These are phyloP conservation scores for Caenorhabditis tropicalis DNA, from an alignment of 1,140 invertebrate species.

Conservation along the genomic window DNA sequence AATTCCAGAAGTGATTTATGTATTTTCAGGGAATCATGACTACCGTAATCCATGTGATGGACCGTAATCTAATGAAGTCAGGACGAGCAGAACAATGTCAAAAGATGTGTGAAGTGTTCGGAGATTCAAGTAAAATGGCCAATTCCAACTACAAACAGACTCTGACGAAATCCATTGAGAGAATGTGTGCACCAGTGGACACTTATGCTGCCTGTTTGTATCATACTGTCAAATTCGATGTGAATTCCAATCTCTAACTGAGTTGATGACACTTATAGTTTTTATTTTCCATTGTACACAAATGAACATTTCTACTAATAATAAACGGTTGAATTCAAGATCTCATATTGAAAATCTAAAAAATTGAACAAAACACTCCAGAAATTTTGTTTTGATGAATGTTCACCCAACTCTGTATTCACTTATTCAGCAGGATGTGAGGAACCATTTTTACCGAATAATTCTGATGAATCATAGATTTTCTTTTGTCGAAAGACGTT, in stretches of 20 bases:
- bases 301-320: background rate
- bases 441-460: too few species aligned
- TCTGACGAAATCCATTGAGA: slow-evolving; percentile 55
- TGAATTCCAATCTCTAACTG: slow-evolving; percentile 46
- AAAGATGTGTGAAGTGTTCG: slow-evolving; percentile 55
- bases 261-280: slow-evolving; percentile 18
- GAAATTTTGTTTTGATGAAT: too few species aligned
- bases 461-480: too few species aligned
- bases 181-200: slow-evolving; percentile 53
- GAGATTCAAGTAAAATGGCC: slow-evolving; percentile 11
- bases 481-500: too few species aligned
- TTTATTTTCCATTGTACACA: background rate
- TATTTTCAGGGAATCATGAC: slow-evolving; percentile 56
- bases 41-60: slow-evolving; percentile 60
- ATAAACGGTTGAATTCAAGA: background rate
- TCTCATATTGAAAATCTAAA: background rate
- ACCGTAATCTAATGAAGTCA: slow-evolving; percentile 45
- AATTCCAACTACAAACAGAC: slow-evolving; percentile 35
- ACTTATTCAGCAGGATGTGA: too few species aligned
- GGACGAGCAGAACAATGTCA: slow-evolving; percentile 54
- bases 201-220: slow-evolving; percentile 60
- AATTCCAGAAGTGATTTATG: background rate
- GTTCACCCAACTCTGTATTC: too few species aligned
- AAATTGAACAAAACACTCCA: too few species aligned
- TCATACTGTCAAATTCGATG: slow-evolving; percentile 61